phyloP scores from a whole-genome alignment of 1,140 invertebrate genomes.

The Drosophila nigromelanica region DNA sequence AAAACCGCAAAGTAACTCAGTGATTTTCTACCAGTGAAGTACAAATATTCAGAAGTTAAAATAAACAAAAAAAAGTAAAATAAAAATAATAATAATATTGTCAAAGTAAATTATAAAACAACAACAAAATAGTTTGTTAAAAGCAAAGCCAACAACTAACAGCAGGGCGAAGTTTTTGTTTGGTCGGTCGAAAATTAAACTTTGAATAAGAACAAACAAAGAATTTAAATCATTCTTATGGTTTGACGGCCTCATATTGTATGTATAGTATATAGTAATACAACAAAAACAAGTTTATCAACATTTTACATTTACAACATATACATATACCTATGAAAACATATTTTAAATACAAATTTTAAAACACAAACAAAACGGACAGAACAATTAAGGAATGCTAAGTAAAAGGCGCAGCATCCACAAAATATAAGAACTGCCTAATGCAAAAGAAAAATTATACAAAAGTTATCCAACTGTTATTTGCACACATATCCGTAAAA shows the following conservation, averaged over 20 bases:
- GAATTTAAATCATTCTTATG: conserved; percentile 23
- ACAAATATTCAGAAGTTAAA: conserved; percentile 78
- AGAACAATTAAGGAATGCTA: conserved; percentile 2
- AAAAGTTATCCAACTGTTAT: conserved; percentile 48
- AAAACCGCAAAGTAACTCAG: conserved; percentile 79
- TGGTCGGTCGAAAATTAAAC: conserved; percentile 12
- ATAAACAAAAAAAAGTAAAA: conserved; percentile 36
- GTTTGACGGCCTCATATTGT: conserved; percentile 12
- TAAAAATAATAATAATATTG: conserved; percentile 27
- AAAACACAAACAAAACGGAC: conserved; percentile 10
- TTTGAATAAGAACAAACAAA: conserved; percentile 13
- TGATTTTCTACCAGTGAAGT: conserved; percentile 82
- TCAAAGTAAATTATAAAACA: conserved; percentile 22
- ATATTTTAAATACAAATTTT: conserved; percentile 14
- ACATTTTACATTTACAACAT: conserved; percentile 24
- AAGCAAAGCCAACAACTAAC: conserved; percentile 18
- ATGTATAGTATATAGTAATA: conserved; percentile 24
- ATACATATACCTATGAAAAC: conserved; percentile 1
- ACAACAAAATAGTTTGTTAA: conserved; percentile 22
- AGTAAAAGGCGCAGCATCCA: not conserved
- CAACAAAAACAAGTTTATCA: conserved; percentile 19
- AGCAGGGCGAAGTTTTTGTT: conserved; percentile 40
- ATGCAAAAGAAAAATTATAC: conserved; percentile 33
- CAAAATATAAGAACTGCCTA: conserved; percentile 26
- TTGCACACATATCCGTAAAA: conserved; percentile 74